phyloP scores from a whole-genome alignment of 2,888 invertebrate genomes.

The Homarus gammarus region DNA sequence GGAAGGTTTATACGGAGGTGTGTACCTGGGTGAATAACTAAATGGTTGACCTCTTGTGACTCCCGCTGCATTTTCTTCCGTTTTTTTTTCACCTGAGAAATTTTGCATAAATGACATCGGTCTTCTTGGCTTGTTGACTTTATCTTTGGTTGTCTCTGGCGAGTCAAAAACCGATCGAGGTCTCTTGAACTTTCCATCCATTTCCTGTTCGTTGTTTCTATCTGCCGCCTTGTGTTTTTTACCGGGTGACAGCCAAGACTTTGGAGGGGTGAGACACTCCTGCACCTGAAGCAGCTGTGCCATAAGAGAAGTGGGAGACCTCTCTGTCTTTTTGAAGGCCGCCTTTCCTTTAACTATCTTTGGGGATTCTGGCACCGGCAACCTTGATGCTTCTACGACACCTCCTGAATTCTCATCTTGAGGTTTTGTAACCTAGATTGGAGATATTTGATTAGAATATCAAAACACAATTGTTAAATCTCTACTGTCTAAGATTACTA shows the following conservation, averaged over 20 bases:
- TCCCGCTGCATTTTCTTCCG: background rate
- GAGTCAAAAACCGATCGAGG: background rate
- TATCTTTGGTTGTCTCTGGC: background rate
- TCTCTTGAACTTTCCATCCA: background rate
- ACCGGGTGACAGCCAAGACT: constrained; percentile 23
- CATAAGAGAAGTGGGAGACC: constrained; percentile 16
- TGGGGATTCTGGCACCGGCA: background rate
- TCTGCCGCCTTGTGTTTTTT: background rate
- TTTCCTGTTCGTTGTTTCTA: background rate
- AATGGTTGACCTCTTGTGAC: background rate
- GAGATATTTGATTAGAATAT: background rate
- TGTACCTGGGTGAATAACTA: background rate
- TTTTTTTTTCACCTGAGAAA: background rate
- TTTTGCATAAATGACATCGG: background rate
- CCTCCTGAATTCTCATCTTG: background rate
- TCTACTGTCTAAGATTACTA: too few species aligned
- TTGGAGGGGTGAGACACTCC: constrained; percentile 33
- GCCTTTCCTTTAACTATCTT: background rate
- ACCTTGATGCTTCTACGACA: background rate
- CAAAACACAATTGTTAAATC: too few species aligned
- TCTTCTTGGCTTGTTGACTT: background rate
- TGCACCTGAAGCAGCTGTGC: constrained; percentile 25
- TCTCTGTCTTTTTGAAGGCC: background rate
- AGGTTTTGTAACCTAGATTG: constrained; percentile 6
- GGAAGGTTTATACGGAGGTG: constrained; percentile 12